phyloP scores from a whole-genome alignment of 2,113 vertebrate genomes.

The Clarias batrachus region DNA sequence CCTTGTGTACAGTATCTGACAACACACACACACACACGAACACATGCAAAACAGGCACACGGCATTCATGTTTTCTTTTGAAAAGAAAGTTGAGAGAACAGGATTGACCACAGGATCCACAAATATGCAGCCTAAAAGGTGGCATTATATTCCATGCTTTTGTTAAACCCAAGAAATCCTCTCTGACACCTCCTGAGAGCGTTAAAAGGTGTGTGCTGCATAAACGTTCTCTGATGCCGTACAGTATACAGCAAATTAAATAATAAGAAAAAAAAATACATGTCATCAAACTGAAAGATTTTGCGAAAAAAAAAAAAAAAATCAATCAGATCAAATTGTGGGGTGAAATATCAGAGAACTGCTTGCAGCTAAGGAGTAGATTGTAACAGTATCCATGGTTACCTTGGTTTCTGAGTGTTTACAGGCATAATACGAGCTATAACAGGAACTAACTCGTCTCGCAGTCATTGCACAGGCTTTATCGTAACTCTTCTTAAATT shows the following conservation, averaged over 20 bases:
- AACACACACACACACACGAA: not conserved
- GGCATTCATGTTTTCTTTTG: not conserved
- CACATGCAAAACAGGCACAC: not conserved
- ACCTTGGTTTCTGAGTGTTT: not conserved
- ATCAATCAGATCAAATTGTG: not conserved
- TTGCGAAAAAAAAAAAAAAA: not conserved
- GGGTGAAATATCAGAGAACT: not conserved
- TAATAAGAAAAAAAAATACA: not conserved
- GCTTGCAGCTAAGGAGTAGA: not conserved
- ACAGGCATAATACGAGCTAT: not conserved
- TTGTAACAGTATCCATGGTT: not conserved
- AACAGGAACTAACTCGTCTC: not conserved
- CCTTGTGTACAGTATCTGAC: constrained; percentile 26
- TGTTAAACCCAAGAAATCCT: not conserved
- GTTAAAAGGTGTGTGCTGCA: not conserved
- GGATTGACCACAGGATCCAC: not conserved
- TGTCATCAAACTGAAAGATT: not conserved
- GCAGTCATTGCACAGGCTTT: not conserved
- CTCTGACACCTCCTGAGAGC: not conserved
- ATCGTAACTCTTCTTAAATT: not conserved
- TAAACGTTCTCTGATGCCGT: not conserved
- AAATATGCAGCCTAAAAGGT: not conserved
- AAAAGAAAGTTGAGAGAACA: not conserved
- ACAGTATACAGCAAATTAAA: not conserved
- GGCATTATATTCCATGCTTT: not conserved